These are phyloP conservation scores for Serripes groenlandicus DNA, from an alignment of 2,888 invertebrate species.

Conservation along the genomic window DNA sequence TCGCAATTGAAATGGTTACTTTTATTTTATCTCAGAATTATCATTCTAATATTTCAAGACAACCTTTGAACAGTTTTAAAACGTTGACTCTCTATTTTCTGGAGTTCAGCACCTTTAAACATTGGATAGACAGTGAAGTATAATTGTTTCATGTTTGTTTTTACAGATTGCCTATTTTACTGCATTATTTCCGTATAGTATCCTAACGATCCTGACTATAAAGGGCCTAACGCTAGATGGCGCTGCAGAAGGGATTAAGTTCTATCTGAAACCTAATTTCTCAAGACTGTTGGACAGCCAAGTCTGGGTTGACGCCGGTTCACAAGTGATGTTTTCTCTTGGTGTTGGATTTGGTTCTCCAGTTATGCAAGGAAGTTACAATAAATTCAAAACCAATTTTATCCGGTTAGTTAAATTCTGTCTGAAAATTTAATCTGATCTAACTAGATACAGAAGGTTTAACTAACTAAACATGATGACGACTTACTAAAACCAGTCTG, in stretches of 20 bases:
- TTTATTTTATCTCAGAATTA: no score
- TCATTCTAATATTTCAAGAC: no score
- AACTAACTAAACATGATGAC: no score
- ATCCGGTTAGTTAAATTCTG: slow-evolving; percentile 37
- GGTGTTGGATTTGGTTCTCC: slow-evolving; percentile 44
- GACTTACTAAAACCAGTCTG: no score
- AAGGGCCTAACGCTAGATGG: slow-evolving; percentile 87
- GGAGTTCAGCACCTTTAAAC: no score
- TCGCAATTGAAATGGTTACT: no score
- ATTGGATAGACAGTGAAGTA: no score
- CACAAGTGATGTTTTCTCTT: slow-evolving; percentile 46
- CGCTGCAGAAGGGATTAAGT: slow-evolving; percentile 90
- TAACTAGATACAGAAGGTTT: no score
- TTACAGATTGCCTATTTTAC: slow-evolving; percentile 76
- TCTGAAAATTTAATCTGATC: no score
- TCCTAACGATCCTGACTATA: slow-evolving; percentile 70
- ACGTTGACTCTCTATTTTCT: no score
- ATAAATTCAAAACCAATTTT: slow-evolving; percentile 34
- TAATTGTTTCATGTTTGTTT: no score
- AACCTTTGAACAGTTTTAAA: no score
- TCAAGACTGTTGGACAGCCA: slow-evolving; percentile 89
- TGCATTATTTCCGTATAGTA: slow-evolving; percentile 71
- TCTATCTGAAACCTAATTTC: slow-evolving; percentile 92
- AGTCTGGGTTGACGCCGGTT: slow-evolving; percentile 48
- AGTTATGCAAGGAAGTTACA: slow-evolving; percentile 46